Evolutionary conservation across 2,797 vertebrate species (phyloP).

Genomic region (Rhyacichthys aspro): DNA sequence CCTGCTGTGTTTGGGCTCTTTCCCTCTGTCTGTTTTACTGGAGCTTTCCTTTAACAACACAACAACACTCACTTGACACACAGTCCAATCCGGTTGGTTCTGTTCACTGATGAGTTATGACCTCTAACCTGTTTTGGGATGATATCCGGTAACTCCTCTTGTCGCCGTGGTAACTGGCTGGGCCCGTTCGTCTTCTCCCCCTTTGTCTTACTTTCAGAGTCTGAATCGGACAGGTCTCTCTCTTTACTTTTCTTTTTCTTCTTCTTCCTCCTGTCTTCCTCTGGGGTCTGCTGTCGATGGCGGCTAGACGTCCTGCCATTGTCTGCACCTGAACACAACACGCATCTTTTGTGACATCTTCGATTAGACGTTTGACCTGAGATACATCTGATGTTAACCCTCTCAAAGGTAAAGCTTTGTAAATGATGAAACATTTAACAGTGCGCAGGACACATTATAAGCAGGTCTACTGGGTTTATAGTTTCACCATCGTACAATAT

Average conservation of each 20-base stretch:
- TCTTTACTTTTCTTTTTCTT: conserved; percentile 84
- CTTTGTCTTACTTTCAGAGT: conserved; percentile 49
- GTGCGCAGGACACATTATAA: no score
- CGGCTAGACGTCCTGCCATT: conserved; percentile 81
- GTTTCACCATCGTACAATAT: no score
- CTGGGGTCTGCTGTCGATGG: conserved; percentile 82
- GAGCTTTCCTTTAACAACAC: conserved; percentile 59
- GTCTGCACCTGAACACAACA: conserved; percentile 67
- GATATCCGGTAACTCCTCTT: conserved; percentile 76
- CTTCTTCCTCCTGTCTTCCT: conserved; percentile 89
- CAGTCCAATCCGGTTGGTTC: no score
- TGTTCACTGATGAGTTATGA: background rate
- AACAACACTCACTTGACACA: background rate
- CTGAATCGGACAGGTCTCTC: conserved; percentile 74
- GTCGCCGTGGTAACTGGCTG: conserved; percentile 19
- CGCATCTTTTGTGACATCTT: background rate
- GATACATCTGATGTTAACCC: no score
- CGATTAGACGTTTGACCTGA: background rate
- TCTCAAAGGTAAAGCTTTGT: no score
- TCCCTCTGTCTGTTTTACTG: conserved; percentile 30
- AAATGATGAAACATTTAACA: no score
- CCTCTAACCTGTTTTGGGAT: conserved; percentile 78
- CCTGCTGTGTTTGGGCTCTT: conserved; percentile 36
- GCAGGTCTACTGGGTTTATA: no score
- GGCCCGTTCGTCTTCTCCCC: conserved; percentile 6